Percentiles rank a stretch among this genome's conserved stretches.
Evolutionary conservation across 2,113 vertebrate species (phyloP).

Genomic region (Rallus limicola): DNA sequence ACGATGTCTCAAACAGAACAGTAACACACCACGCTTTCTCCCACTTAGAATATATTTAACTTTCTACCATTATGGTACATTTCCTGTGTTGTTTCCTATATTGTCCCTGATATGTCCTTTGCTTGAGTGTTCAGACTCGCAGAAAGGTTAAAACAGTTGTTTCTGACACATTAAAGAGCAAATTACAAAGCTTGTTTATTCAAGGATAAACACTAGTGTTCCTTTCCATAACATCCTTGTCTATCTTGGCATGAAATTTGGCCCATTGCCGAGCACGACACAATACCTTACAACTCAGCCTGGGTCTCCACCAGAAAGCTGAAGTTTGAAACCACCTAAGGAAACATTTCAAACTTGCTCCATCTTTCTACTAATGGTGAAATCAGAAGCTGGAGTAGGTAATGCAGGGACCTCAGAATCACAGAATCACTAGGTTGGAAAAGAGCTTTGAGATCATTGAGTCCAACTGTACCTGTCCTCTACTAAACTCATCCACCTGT

Average conservation of each 20-base stretch:
- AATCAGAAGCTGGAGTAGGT: no score
- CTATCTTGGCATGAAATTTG: neutral
- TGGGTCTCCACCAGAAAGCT: neutral
- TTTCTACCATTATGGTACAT: neutral
- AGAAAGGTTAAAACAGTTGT: neutral
- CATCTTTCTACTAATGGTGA: no score
- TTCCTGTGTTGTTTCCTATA: neutral
- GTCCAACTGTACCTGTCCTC: no score
- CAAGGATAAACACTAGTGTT: neutral
- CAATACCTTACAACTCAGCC: neutral
- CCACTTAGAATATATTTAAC: neutral
- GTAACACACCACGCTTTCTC: neutral
- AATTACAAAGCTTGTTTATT: constrained; percentile 8
- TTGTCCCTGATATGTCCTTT: neutral
- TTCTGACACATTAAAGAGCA: neutral
- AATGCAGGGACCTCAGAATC: no score
- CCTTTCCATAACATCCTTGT: neutral
- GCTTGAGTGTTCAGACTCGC: neutral
- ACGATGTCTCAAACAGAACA: neutral
- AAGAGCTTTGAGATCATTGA: no score
- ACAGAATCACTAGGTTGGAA: no score
- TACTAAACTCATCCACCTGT: no score
- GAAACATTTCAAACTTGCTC: constrained; percentile 5
- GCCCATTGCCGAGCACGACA: neutral
- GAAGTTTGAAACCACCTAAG: constrained; percentile 1